Evolutionary conservation across 2,888 invertebrate genomes (phyloP).

Genomic region (Drosophila robusta): DNA sequence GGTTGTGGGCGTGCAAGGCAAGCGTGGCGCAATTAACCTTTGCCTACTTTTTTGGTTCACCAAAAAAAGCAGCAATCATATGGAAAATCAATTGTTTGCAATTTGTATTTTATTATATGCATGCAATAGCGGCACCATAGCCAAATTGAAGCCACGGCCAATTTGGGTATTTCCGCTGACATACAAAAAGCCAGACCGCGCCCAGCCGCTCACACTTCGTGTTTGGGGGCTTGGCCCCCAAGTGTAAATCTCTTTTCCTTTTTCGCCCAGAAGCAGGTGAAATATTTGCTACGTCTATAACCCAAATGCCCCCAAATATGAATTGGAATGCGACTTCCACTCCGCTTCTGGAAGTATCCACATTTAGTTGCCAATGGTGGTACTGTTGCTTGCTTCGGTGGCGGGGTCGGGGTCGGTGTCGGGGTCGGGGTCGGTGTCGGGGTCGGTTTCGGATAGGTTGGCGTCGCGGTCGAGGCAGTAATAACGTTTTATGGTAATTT

Average conservation of each 20-base stretch:
- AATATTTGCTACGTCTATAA: slow-evolving; percentile 19
- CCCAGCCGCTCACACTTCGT: neutral
- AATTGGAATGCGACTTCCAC: slow-evolving; percentile 57
- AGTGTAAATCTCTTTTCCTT: slow-evolving; percentile 4
- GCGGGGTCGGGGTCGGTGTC: slow-evolving; percentile 1
- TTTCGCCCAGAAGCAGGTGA: slow-evolving; percentile 1
- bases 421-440: slow-evolving; percentile 6
- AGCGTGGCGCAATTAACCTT: slow-evolving; percentile 69
- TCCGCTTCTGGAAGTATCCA: slow-evolving; percentile 3
- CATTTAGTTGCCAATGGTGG: slow-evolving; percentile 3
- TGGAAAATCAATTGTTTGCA: slow-evolving; percentile 77
- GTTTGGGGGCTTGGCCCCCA: neutral
- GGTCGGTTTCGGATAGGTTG: slow-evolving; percentile 19
- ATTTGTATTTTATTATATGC: slow-evolving; percentile 72
- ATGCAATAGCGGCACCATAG: slow-evolving; percentile 40
- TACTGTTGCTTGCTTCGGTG: neutral
- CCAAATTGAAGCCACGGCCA: slow-evolving; percentile 77
- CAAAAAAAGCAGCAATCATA: slow-evolving; percentile 62
- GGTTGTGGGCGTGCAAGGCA: slow-evolving; percentile 5
- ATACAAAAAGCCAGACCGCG: slow-evolving; percentile 44
- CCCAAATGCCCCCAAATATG: slow-evolving; percentile 56
- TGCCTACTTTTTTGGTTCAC: slow-evolving; percentile 60
- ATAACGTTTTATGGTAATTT: slow-evolving; percentile 77
- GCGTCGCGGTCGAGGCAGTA: slow-evolving; percentile 35
- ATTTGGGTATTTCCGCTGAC: slow-evolving; percentile 75